A percentile compares a stretch with the other conserved stretches of the same genome.
These are phyloP conservation scores for Orchestia grillus DNA, from an alignment of 1,140 invertebrate species.

Conservation along the genomic window DNA sequence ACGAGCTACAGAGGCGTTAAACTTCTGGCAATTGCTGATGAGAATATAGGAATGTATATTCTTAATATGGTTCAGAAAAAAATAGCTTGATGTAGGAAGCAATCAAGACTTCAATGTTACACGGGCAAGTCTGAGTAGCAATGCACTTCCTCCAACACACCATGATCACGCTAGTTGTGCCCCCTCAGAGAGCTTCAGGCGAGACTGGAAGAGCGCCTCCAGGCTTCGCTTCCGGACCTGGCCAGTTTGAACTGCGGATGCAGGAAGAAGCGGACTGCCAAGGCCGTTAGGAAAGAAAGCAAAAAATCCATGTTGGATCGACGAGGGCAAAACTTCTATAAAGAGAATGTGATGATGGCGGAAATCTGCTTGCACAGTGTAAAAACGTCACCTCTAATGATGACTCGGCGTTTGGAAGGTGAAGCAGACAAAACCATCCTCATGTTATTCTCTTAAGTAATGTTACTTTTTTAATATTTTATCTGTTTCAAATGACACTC, in stretches of 20 bases:
- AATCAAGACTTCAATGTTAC: background rate
- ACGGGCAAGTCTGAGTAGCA: background rate
- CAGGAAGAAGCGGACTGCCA: background rate
- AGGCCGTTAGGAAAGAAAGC: background rate
- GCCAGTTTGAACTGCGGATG: background rate
- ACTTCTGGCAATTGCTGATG: background rate
- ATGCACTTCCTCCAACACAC: background rate
- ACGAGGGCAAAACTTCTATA: background rate
- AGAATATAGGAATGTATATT: background rate
- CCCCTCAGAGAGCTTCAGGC: background rate
- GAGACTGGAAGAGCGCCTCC: background rate
- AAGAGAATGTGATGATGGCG: background rate
- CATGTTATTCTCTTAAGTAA: background rate
- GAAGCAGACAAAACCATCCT: background rate
- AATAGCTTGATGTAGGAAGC: background rate
- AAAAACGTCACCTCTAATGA: background rate
- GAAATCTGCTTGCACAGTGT: background rate
- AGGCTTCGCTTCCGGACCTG: background rate
- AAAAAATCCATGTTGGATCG: background rate
- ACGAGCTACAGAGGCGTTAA: background rate
- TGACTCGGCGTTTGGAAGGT: background rate
- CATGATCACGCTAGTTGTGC: background rate
- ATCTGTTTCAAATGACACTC: background rate
- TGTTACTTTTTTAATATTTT: background rate
- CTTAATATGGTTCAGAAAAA: background rate